phyloP scores from a whole-genome alignment of 2,113 vertebrate species.

The Cynoglossus semilaevis region DNA sequence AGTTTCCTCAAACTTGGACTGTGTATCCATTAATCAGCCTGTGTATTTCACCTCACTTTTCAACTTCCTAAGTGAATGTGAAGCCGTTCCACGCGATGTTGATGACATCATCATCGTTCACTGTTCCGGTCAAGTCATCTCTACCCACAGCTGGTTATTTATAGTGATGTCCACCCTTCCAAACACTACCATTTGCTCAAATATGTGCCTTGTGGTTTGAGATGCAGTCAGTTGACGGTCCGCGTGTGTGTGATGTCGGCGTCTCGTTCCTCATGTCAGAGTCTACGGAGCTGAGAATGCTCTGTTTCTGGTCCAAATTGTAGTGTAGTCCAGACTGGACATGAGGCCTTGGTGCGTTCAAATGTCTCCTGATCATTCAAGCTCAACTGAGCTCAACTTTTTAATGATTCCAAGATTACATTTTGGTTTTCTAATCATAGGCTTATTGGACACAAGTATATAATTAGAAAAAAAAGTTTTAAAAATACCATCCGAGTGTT shows the following conservation, averaged over 20 bases:
- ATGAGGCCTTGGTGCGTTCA: not conserved
- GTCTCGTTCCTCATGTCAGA: constrained; percentile 32
- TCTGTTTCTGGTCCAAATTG: not conserved
- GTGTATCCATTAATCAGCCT: constrained; percentile 14
- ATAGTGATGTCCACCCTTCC: constrained; percentile 34
- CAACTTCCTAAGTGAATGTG: not conserved
- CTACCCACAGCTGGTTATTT: constrained; percentile 49
- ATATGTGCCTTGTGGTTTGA: constrained; percentile 36
- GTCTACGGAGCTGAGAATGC: constrained; percentile 6
- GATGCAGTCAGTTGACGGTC: constrained; percentile 24
- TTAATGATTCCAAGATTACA: too few relatives aligned
- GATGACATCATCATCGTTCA: constrained; percentile 43
- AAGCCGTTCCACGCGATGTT: constrained; percentile 33
- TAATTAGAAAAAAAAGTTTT: too few relatives aligned
- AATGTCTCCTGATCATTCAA: too few relatives aligned
- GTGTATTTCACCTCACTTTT: constrained; percentile 21
- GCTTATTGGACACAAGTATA: too few relatives aligned
- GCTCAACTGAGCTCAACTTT: too few relatives aligned
- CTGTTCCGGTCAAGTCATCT: constrained; percentile 32
- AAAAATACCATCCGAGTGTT: too few relatives aligned
- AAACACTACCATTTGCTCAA: constrained; percentile 37
- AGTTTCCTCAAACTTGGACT: constrained; percentile 18
- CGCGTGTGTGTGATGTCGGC: constrained; percentile 40
- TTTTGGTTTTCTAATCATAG: too few relatives aligned
- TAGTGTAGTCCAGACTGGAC: not conserved